phyloP scores from a whole-genome alignment of 1,140 invertebrate genomes.

The Bemisia tabaci region DNA sequence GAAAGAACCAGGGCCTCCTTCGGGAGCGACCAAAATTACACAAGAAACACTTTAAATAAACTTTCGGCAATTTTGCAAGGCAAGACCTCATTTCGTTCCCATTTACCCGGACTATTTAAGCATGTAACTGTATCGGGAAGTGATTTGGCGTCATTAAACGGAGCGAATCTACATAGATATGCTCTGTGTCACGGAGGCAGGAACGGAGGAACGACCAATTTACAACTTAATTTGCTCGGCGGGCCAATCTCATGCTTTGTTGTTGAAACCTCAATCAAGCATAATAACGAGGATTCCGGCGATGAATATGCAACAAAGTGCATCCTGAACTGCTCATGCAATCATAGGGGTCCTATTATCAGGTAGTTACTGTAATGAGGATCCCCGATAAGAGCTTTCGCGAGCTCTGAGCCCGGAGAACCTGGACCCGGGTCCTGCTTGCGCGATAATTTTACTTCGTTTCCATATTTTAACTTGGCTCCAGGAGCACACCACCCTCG shows the following conservation, averaged over 20 bases:
- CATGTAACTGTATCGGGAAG: not conserved
- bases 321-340: too few relatives aligned
- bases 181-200: not conserved
- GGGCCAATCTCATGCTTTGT: not conserved
- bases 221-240: not conserved
- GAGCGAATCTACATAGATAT: not conserved
- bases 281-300: not conserved
- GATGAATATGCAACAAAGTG: not conserved
- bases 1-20: too few relatives aligned
- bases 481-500: too few relatives aligned
- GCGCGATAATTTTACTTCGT: too few relatives aligned
- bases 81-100: too few relatives aligned
- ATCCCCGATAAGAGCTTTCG: not conserved
- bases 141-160: not conserved
- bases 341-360: not conserved
- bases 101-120: too few relatives aligned
- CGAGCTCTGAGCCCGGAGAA: too few relatives aligned
- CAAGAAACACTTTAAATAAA: too few relatives aligned
- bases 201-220: not conserved
- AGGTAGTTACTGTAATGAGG: not conserved
- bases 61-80: too few relatives aligned
- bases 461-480: too few relatives aligned
- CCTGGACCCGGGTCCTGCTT: too few relatives aligned
- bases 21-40: too few relatives aligned
- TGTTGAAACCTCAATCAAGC: not conserved